Percentiles rank a stretch among this genome's conserved stretches.
These are phyloP conservation scores for Pseudomyrmex flavicornis DNA, from an alignment of 1,140 invertebrate species.

Conservation along the genomic window DNA sequence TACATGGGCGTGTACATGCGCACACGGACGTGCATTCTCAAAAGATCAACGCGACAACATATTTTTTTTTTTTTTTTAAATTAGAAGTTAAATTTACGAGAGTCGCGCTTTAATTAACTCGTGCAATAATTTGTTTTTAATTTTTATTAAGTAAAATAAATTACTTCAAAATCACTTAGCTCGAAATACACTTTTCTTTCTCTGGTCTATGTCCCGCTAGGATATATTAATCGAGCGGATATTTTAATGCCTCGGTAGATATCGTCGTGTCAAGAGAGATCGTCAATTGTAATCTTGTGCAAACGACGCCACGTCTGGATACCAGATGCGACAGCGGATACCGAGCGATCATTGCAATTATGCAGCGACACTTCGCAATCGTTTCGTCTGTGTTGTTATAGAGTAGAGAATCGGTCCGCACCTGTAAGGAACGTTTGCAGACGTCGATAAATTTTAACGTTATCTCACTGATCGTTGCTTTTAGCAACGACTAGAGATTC, in stretches of 20 bases:
- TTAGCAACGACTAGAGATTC: neutral
- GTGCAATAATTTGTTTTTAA: conserved; percentile 23
- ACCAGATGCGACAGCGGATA: conserved; percentile 57
- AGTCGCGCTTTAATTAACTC: neutral
- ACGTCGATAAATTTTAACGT: conserved; percentile 24
- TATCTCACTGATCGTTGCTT: neutral
- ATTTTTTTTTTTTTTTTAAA: too few relatives aligned
- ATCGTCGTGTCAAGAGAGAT: conserved; percentile 22
- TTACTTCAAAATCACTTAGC: conserved; percentile 3
- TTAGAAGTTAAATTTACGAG: too few relatives aligned
- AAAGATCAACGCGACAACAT: conserved; percentile 31
- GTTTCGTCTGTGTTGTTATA: conserved; percentile 45
- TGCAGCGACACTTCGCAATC: conserved; percentile 44
- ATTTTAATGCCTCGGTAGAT: conserved; percentile 28
- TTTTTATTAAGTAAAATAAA: conserved; percentile 3
- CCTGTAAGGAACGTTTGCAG: conserved; percentile 10
- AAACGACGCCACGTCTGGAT: conserved; percentile 53
- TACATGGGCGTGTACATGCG: neutral
- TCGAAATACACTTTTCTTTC: neutral
- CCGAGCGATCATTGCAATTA: conserved; percentile 52
- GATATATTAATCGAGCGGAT: conserved; percentile 20
- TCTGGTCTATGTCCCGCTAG: neutral
- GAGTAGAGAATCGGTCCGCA: conserved; percentile 1
- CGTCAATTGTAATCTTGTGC: conserved; percentile 47
- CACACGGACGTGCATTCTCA: conserved; percentile 21